Evolutionary conservation across 2,797 vertebrate species (phyloP).

Genomic region (Enteromius paludinosus): DNA sequence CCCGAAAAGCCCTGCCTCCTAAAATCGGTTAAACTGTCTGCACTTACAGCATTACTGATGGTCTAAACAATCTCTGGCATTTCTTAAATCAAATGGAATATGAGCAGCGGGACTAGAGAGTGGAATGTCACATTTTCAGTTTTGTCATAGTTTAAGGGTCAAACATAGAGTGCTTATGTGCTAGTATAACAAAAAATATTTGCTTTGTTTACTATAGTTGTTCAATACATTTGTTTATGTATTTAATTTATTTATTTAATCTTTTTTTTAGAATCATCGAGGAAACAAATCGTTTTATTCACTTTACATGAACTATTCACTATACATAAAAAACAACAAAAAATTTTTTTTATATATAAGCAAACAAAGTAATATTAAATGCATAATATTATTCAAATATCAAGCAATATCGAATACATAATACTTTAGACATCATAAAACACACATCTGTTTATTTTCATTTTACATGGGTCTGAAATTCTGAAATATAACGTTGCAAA

Average conservation of each 20-base stretch:
- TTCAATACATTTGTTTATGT: not conserved
- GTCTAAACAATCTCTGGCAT: constrained; percentile 32
- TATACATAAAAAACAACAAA: not conserved
- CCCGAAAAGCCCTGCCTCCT: constrained; percentile 27
- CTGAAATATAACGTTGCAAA: constrained; percentile 22
- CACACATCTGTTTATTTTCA: constrained; percentile 4
- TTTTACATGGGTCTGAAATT: constrained; percentile 20
- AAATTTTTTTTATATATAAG: no score
- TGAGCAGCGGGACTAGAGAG: constrained; percentile 17
- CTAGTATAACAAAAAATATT: not conserved
- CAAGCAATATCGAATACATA: not conserved
- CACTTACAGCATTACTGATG: constrained; percentile 38
- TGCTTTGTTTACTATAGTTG: not conserved
- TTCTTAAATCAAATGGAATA: constrained; percentile 43
- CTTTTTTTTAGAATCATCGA: not conserved
- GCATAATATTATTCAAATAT: not conserved
- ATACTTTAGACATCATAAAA: not conserved
- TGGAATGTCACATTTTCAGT: not conserved
- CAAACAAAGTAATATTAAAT: not conserved
- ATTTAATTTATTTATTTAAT: not conserved
- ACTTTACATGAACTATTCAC: no score
- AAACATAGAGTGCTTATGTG: not conserved
- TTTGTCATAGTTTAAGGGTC: constrained; percentile 33
- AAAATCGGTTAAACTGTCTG: constrained; percentile 48
- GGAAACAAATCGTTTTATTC: not conserved